Evolutionary conservation across 2,797 vertebrate genomes (phyloP).

Genomic region (Falco cherrug): DNA sequence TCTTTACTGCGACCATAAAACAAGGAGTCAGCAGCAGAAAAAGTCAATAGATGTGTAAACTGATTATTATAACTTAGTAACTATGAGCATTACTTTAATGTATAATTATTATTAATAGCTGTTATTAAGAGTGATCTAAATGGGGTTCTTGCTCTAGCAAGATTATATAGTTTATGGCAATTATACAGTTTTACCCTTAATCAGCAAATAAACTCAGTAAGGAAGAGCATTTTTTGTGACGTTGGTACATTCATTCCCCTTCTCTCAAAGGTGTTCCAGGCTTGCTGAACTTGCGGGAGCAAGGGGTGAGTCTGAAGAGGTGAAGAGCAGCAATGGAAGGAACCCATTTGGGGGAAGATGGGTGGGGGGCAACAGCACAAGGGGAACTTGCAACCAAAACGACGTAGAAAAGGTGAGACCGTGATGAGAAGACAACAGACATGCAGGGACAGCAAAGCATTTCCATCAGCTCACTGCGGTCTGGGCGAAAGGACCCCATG

Average conservation of each 20-base stretch:
- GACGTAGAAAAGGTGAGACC: not conserved
- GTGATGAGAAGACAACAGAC: not conserved
- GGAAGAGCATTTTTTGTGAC: not conserved
- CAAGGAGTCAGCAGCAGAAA: not conserved
- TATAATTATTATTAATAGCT: conserved; percentile 15
- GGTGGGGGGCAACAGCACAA: not conserved
- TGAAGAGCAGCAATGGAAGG: not conserved
- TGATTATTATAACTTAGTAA: not conserved
- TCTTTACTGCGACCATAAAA: not conserved
- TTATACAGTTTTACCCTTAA: not conserved
- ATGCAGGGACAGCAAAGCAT: not conserved
- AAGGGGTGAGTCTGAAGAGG: not conserved
- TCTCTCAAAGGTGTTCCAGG: not conserved
- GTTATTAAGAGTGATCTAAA: not conserved
- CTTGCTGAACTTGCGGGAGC: not conserved
- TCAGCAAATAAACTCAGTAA: not conserved
- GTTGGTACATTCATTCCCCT: not conserved
- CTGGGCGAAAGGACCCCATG: not conserved
- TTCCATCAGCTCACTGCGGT: not conserved
- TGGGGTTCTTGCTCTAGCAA: not conserved
- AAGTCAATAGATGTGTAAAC: not conserved
- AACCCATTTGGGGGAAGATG: not conserved
- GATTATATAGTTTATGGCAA: not conserved
- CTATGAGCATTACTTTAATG: not conserved
- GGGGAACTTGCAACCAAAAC: not conserved